Conservation (phyloP, 1,140 invertebrate species). For the Goniozus legneri region DNA sequence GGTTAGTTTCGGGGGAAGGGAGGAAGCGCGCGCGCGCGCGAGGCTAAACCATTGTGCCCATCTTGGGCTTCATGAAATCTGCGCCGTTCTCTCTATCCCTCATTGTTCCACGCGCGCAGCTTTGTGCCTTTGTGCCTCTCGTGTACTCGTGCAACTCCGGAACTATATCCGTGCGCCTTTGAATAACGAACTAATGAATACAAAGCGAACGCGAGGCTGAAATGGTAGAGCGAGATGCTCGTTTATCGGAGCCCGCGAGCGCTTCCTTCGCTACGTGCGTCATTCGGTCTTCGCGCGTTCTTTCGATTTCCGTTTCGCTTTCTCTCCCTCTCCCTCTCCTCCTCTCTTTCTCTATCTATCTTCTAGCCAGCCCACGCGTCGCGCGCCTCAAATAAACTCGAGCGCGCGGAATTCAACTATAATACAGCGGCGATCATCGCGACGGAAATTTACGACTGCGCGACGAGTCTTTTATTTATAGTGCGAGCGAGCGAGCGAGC, state of each 20-base stretch:
- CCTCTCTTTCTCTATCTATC: conserved; percentile 10
- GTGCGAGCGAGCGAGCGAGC: no score
- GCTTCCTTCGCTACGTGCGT: conserved; percentile 20
- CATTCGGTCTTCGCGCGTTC: conserved; percentile 20
- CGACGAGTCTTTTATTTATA: no score
- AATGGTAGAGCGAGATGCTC: no score
- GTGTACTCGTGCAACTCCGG: conserved; percentile 47
- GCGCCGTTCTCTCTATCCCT: conserved; percentile 38
- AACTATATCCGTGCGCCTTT: conserved; percentile 51
- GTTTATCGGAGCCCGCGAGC: no score
- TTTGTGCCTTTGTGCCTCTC: conserved; percentile 55
- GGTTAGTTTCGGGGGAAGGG: conserved; percentile 17
- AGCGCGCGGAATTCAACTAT: no score
- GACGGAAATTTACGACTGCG: no score
- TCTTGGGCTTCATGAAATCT: conserved; percentile 54
- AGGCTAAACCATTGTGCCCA: conserved; percentile 48
- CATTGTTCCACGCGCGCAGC: conserved; percentile 52
- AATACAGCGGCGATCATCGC: no score
- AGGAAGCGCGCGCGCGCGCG: conserved; percentile 25
- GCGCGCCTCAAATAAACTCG: no score
- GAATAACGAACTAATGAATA: conserved; percentile 56
- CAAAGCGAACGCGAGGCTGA: conserved; percentile 32
- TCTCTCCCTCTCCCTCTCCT: conserved; percentile 16
- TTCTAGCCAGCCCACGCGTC: no score
- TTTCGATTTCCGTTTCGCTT: conserved; percentile 12